Evolutionary conservation across 2,888 invertebrate genomes (phyloP).

Genomic region (Acanthacorydalis orientalis): DNA sequence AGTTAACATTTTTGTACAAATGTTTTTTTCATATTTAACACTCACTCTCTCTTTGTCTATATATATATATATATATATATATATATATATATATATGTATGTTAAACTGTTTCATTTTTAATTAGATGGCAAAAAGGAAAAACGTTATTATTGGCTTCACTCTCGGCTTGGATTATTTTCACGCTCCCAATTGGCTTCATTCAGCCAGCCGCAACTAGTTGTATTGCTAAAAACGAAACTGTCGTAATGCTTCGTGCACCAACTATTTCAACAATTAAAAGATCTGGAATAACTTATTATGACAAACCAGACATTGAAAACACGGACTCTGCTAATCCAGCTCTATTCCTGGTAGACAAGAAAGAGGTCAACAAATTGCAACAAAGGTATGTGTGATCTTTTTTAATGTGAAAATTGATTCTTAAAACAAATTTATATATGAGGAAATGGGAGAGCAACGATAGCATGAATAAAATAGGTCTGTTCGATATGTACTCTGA

Average conservation of each 20-base stretch:
- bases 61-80: too few relatives aligned
- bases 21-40: too few relatives aligned
- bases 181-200: slow-evolving; percentile 92
- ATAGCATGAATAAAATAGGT: too few relatives aligned
- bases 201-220: slow-evolving; percentile 84
- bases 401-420: neutral
- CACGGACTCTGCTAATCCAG: neutral
- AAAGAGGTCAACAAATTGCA: too few relatives aligned
- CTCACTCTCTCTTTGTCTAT: neutral
- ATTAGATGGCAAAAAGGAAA: slow-evolving; percentile 69
- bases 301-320: neutral
- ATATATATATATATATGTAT: neutral
- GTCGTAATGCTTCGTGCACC: slow-evolving; percentile 44
- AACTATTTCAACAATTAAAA: slow-evolving; percentile 28
- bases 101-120: slow-evolving; percentile 3
- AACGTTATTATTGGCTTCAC: slow-evolving; percentile 70
- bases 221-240: slow-evolving; percentile 52
- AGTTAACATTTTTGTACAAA: too few relatives aligned
- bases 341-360: too few relatives aligned
- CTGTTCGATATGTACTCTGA: too few relatives aligned
- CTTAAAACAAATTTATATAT: neutral
- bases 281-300: slow-evolving; percentile 23
- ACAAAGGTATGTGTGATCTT: too few relatives aligned
- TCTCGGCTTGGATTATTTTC: slow-evolving; percentile 92
- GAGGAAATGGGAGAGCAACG: too few relatives aligned